These are phyloP conservation scores for Bombycilla garrulus DNA, from an alignment of 2,113 vertebrate genomes.

Conservation along the genomic window DNA sequence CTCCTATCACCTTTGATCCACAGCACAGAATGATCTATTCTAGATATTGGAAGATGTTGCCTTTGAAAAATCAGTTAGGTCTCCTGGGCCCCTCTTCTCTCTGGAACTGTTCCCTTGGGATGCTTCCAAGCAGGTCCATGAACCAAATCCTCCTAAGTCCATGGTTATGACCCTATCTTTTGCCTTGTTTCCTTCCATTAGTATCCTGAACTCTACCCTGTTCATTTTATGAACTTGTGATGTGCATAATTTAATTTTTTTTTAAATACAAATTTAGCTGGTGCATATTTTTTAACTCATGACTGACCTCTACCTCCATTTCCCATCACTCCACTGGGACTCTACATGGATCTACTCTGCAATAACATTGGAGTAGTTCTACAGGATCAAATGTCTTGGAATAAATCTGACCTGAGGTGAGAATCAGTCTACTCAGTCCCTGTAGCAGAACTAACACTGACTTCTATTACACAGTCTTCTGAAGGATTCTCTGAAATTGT, in stretches of 20 bases:
- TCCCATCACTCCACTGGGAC: not conserved
- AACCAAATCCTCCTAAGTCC: not conserved
- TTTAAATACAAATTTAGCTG: not conserved
- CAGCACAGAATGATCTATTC: not conserved
- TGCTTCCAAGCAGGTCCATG: not conserved
- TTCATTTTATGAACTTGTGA: not conserved
- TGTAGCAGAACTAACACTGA: not conserved
- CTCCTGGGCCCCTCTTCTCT: not conserved
- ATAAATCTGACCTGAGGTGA: not conserved
- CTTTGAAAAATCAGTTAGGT: not conserved
- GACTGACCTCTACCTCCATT: not conserved
- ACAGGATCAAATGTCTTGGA: not conserved
- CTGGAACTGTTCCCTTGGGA: not conserved
- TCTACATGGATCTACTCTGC: not conserved
- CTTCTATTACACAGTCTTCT: not conserved
- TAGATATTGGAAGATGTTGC: not conserved
- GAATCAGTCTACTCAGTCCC: not conserved
- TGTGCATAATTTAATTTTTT: not conserved
- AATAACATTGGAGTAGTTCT: not conserved
- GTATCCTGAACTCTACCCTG: not conserved
- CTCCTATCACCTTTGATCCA: not conserved
- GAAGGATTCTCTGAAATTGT: slow-evolving; percentile 27
- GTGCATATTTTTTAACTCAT: not conserved
- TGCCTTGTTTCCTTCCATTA: not conserved
- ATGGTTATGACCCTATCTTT: not conserved